Base-by-base conservation (phyloP, 2,113 vertebrate genomes). In the Axis porcinus region DNA sequence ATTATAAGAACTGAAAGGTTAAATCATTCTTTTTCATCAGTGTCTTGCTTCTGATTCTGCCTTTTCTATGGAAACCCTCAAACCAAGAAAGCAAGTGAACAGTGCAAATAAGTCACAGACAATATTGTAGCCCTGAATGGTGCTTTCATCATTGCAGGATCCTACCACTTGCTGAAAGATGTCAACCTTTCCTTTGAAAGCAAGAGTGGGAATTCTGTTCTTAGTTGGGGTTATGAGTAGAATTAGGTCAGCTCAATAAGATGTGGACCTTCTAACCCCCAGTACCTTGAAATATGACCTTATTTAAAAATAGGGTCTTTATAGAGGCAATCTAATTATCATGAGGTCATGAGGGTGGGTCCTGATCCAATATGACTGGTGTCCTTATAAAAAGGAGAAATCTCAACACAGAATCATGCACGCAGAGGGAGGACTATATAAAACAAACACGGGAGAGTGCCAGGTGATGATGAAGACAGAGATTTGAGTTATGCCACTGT, bases 151-250 rank as follows among this genome's bases (percentile, higher is more conserved):
- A 97, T 95, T 82, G 5, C 25, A 62, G 94, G 96, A 96, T 74
- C 84, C 79, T 98, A 96, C 90, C 96, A 97, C 97, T 96, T 95
- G 91, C 97, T 98, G 96, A 98, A 98, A 98, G 85, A 91, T 98
- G 95, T 97, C 98, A 98, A 57, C 57, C 43, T 97, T 98, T 98
- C 89, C 97, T 98, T 92, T 96, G 95, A 91, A 97, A 98, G 93
- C 93, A 98, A 98, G 96, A 93, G 94, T 97, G 88, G 97, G 93
- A 96, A 98, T 97, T 96, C 67, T 97, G 87, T 83, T 97, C 76
- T 97, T 97, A 64, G 27, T 50, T 91, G 14, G 21, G 89, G 15
- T 19, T 79, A 40, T 33, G 16, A n/a, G 23, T 28, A 88, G 50
- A 57, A 89, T 76, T 58, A 52, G n/a, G 5, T 16, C 7, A 19